Percentiles rank a stretch among this genome's conserved stretches.
These are phyloP conservation scores for Athalia cordata DNA, from an alignment of 2,888 invertebrate genomes.

Conservation along the genomic window DNA sequence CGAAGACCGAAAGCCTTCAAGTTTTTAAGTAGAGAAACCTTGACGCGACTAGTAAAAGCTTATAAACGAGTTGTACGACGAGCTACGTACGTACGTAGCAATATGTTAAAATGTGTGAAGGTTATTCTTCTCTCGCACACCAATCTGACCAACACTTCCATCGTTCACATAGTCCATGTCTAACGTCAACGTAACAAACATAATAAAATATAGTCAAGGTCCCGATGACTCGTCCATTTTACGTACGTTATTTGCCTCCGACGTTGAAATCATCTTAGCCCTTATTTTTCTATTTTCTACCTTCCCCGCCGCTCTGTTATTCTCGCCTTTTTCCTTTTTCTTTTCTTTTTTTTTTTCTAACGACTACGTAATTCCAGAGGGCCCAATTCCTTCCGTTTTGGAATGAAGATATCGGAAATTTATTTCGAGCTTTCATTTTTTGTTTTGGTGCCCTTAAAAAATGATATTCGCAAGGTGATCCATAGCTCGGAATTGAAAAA, in stretches of 20 bases:
- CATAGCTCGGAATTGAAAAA: too few species aligned
- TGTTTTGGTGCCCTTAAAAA: too few species aligned
- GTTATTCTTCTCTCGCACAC: too few species aligned
- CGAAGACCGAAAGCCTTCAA: constrained; percentile 23
- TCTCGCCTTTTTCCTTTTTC: not conserved
- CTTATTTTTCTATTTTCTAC: not conserved
- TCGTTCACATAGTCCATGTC: not conserved
- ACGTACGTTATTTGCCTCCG: not conserved
- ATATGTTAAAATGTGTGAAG: too few species aligned
- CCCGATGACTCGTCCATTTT: constrained; percentile 20
- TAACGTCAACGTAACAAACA: constrained; percentile 7
- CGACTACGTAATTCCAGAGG: not conserved
- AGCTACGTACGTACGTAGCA: too few species aligned
- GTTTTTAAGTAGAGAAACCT: constrained; percentile 33
- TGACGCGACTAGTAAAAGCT: not conserved
- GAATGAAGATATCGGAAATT: not conserved
- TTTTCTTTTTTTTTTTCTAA: not conserved
- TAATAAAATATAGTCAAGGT: not conserved
- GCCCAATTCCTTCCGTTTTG: not conserved
- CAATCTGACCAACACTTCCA: too few species aligned
- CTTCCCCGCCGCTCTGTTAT: not conserved
- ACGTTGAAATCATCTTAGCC: not conserved
- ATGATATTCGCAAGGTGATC: too few species aligned
- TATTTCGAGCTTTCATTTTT: not conserved
- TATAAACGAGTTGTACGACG: not conserved